Conservation (phyloP, 1,140 invertebrate species). For the Calephelis virginiensis region DNA sequence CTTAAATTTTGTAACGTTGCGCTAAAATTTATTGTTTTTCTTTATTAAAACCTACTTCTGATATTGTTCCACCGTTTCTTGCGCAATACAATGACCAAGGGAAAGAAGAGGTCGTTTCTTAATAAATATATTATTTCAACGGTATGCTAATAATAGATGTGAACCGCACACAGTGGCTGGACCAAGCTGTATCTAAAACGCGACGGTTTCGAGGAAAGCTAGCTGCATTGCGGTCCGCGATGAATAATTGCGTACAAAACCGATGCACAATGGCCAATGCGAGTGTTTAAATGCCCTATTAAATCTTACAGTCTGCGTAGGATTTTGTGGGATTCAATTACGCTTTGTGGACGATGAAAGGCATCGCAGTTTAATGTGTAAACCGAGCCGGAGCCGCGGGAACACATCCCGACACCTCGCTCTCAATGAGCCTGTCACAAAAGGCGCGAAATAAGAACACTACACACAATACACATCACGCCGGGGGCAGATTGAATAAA, state of each 20-base stretch:
- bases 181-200: conserved; percentile 50
- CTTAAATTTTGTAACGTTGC: too few species aligned
- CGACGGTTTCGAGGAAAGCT: conserved; percentile 58
- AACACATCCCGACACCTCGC: conserved; percentile 75
- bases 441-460: conserved; percentile 72
- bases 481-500: conserved; percentile 74
- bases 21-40: too few species aligned
- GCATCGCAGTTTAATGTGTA: conserved; percentile 69
- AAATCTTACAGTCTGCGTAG: conserved; percentile 74
- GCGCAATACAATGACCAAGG: too few species aligned
- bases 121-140: conserved; percentile 14
- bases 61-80: too few species aligned
- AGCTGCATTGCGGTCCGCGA: conserved; percentile 56
- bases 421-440: conserved; percentile 73
- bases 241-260: conserved; percentile 74
- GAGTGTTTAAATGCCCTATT: conserved; percentile 78
- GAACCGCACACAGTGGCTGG: conserved; percentile 45
- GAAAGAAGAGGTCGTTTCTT: too few species aligned
- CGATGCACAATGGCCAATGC: conserved; percentile 73
- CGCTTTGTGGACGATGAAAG: conserved; percentile 76
- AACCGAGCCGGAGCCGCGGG: conserved; percentile 63
- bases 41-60: too few species aligned
- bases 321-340: conserved; percentile 77
- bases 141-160: conserved; percentile 41
- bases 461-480: conserved; percentile 54